Evolutionary conservation across 1,140 invertebrate genomes (phyloP).

Genomic region (Drosophila sturtevanti): DNA sequence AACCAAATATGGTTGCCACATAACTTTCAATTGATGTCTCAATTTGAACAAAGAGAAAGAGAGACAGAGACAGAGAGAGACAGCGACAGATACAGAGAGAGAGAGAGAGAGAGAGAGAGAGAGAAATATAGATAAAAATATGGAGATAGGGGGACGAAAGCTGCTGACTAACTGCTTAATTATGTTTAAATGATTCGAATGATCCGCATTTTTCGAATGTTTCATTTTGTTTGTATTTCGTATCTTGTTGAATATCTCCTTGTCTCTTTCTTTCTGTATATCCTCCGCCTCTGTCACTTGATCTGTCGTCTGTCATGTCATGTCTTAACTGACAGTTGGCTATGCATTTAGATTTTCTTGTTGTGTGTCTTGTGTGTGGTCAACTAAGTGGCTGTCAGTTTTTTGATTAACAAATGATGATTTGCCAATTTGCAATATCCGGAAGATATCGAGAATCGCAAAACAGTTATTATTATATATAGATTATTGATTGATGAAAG

Average conservation of each 20-base stretch:
- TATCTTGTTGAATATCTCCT: background rate
- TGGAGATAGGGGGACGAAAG: background rate
- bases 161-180: constrained; percentile 17
- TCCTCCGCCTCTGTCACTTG: background rate
- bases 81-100: constrained; percentile 4
- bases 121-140: background rate
- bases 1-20: constrained; percentile 16
- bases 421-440: constrained; percentile 5
- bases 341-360: constrained; percentile 2
- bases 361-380: background rate
- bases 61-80: background rate
- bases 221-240: background rate
- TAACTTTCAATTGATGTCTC: constrained; percentile 20
- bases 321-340: constrained; percentile 4
- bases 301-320: constrained; percentile 5
- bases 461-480: background rate
- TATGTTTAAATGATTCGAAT: constrained; percentile 19
- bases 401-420: background rate
- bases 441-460: background rate
- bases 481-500: background rate
- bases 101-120: constrained; percentile 7
- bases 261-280: background rate
- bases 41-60: background rate
- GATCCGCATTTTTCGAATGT: constrained; percentile 15
- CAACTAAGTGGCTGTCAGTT: background rate